These are phyloP conservation scores for Apoda limacodes DNA, from an alignment of 2,888 invertebrate species.

Conservation along the genomic window DNA sequence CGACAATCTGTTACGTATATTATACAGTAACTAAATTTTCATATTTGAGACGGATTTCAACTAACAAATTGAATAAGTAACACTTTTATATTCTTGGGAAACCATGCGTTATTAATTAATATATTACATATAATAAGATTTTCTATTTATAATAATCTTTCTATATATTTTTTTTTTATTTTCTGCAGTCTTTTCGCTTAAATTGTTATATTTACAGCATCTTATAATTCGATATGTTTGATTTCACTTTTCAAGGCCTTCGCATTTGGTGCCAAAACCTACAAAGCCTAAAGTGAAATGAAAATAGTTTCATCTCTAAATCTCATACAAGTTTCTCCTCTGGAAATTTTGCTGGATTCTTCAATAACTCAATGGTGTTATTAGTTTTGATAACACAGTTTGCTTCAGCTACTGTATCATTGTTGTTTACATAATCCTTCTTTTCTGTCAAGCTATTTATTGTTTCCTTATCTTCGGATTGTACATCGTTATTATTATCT, in stretches of 20 bases:
- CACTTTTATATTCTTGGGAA: too few relatives aligned
- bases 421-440: slow-evolving; percentile 47
- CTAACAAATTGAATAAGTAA: too few relatives aligned
- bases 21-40: slow-evolving; percentile 23
- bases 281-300: slow-evolving; percentile 33
- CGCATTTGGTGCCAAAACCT: slow-evolving; percentile 31
- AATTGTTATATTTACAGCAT: slow-evolving; percentile 35
- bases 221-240: slow-evolving; percentile 40
- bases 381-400: slow-evolving; percentile 29
- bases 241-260: slow-evolving; percentile 28
- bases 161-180: slow-evolving; percentile 23
- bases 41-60: slow-evolving; percentile 39
- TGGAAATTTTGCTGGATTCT: slow-evolving; percentile 50
- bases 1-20: slow-evolving; percentile 1
- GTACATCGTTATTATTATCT: slow-evolving; percentile 45
- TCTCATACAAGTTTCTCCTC: slow-evolving; percentile 65
- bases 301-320: slow-evolving; percentile 38
- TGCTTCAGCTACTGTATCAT: slow-evolving; percentile 28
- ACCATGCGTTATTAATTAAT: too few relatives aligned
- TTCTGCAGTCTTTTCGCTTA: slow-evolving; percentile 45
- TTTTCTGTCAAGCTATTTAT: slow-evolving; percentile 21
- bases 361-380: slow-evolving; percentile 32
- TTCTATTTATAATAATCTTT: too few relatives aligned
- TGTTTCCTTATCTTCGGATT: slow-evolving; percentile 24
- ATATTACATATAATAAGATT: too few relatives aligned